Percentiles rank a stretch among this genome's conserved stretches.
These are phyloP conservation scores for Gryllus longicercus DNA, from an alignment of 2,888 invertebrate species.

Conservation along the genomic window DNA sequence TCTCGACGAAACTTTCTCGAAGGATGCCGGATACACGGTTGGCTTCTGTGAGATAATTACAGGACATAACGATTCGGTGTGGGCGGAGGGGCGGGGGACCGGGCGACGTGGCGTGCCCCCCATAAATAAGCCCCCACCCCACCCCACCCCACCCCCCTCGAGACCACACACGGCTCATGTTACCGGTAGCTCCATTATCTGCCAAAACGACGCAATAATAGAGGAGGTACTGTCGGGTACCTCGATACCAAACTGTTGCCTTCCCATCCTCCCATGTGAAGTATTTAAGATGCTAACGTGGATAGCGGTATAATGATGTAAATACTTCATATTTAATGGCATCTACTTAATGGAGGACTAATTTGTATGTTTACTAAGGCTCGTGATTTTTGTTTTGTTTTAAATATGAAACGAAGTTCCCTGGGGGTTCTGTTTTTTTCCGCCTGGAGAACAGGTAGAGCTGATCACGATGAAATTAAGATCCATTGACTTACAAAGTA, in stretches of 20 bases:
- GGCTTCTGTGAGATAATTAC: slow-evolving; percentile 9
- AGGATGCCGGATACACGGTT: neutral
- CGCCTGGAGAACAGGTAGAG: neutral
- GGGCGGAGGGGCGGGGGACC: neutral
- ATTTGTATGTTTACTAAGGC: slow-evolving; percentile 17
- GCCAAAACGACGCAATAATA: slow-evolving; percentile 17
- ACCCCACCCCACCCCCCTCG: neutral
- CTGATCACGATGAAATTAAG: slow-evolving; percentile 4
- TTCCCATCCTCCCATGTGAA: neutral
- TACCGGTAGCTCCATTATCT: slow-evolving; percentile 17
- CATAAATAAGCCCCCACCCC: neutral
- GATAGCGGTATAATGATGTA: slow-evolving; percentile 1
- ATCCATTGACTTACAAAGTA: neutral
- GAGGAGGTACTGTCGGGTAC: slow-evolving; percentile 17
- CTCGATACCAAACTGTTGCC: neutral
- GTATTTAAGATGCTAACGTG: slow-evolving; percentile 7
- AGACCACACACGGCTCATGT: slow-evolving; percentile 17
- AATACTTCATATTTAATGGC: slow-evolving; percentile 17
- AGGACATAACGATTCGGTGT: slow-evolving; percentile 4
- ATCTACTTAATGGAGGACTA: neutral
- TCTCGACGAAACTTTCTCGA: neutral
- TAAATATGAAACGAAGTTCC: neutral
- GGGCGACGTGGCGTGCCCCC: neutral
- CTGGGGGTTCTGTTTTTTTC: neutral
- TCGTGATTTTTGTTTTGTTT: slow-evolving; percentile 5